A percentile compares a stretch with the other conserved stretches of the same genome.
Evolutionary conservation across 2,888 invertebrate species (phyloP).

Genomic region (Horisme vitalbata): DNA sequence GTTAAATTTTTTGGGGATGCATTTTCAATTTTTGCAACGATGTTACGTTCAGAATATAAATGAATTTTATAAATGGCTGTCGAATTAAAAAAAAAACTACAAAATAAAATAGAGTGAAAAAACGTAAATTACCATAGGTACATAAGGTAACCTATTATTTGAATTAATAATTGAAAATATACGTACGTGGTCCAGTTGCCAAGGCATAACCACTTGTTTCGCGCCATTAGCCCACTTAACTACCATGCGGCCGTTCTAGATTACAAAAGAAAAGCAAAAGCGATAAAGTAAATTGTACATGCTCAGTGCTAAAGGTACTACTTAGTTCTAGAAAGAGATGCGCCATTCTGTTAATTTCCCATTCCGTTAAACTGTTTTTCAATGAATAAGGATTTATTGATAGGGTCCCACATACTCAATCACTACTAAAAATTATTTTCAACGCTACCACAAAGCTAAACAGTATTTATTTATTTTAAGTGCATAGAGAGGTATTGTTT

Average conservation of each 20-base stretch:
- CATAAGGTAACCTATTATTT: not conserved
- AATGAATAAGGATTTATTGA: constrained; percentile 1
- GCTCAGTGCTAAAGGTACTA: constrained; percentile 47
- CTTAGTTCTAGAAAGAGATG: constrained; percentile 3
- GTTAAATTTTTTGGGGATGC: too few relatives aligned
- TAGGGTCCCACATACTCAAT: constrained; percentile 1
- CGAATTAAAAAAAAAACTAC: too few relatives aligned
- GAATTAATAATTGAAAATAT: constrained; percentile 43
- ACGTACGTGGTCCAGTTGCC: constrained; percentile 79
- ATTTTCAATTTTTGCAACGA: too few relatives aligned
- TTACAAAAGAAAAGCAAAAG: constrained; percentile 67
- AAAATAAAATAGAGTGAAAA: too few relatives aligned
- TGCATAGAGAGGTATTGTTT: too few relatives aligned
- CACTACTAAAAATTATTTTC: constrained; percentile 17
- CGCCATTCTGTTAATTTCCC: constrained; percentile 5
- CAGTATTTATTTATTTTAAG: too few relatives aligned
- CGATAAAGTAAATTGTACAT: constrained; percentile 68
- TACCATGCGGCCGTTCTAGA: constrained; percentile 80
- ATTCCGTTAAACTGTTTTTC: not conserved
- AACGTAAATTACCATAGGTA: too few relatives aligned
- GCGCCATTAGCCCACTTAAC: constrained; percentile 80
- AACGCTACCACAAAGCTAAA: not conserved
- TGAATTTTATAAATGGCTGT: too few relatives aligned
- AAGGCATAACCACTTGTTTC: constrained; percentile 77
- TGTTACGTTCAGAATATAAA: too few relatives aligned